phyloP scores from a whole-genome alignment of 2,797 vertebrate species.

The Heteromormyrus szaboi region DNA sequence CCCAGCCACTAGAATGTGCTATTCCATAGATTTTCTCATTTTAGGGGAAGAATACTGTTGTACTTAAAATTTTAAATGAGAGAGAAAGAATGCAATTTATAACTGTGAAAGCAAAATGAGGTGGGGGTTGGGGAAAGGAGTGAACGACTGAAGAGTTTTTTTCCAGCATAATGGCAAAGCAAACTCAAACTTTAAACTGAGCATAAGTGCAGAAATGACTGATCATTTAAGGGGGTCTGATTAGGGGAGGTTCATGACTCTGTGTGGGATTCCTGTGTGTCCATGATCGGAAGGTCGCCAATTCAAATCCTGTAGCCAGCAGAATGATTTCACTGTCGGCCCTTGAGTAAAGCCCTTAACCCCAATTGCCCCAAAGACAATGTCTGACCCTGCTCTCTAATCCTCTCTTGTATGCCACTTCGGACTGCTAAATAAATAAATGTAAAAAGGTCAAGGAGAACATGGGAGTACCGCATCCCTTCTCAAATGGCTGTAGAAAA shows the following conservation, averaged over 20 bases:
- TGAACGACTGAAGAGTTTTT: background rate
- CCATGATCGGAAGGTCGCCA: background rate
- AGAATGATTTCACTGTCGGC: background rate
- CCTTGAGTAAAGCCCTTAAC: background rate
- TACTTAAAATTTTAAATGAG: constrained; percentile 53
- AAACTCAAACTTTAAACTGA: background rate
- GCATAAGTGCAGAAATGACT: background rate
- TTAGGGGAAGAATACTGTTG: constrained; percentile 33
- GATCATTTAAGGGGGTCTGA: background rate
- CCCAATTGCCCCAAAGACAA: background rate
- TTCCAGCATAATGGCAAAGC: background rate
- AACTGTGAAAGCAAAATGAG: constrained; percentile 27
- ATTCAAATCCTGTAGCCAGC: background rate
- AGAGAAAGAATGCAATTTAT: constrained; percentile 54
- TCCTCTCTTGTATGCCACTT: background rate
- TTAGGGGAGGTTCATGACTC: background rate
- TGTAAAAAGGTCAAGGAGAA: background rate
- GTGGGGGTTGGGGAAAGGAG: background rate
- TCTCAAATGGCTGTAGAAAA: background rate
- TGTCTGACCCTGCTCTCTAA: background rate
- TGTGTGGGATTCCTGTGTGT: background rate
- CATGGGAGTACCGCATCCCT: background rate
- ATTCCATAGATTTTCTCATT: constrained; percentile 72
- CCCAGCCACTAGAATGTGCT: constrained; percentile 83
- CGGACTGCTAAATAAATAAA: background rate